Evolutionary conservation across 2,888 invertebrate genomes (phyloP), one percentile per base, ranked within the genome.

Genomic region (Metellina segmentata): DNA sequence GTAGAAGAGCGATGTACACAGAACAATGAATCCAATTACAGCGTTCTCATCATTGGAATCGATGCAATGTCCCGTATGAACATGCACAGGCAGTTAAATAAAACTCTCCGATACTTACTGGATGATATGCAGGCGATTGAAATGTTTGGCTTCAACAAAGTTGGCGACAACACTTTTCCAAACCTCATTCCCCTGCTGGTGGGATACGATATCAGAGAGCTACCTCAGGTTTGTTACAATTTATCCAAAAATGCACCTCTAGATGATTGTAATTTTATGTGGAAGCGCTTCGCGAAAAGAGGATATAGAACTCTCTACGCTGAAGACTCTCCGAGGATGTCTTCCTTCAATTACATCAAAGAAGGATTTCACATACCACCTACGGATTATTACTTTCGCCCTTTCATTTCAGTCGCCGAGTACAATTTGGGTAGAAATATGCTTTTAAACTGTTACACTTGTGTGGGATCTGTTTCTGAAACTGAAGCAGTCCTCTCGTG

Each of bases 51-150:
- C 94, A 94, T 98, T 34, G 98, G 98, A 77, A 96, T 98, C 94
- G 98, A 98, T 94, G 97, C 97, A 74, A 96, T 98, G 94, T 98
- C 98, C 0, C 95, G 98, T 89, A 95, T 97, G 78, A 97, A 98
- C 94, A 96, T 97, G 90, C 96, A 96, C 34, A 96, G 97, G 82
- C 96, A 97, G 8, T 96, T 98, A 96, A 97, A 97, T 0, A 96
- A 96, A 94, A 98, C 98, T 0, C 95, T 96, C 0, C 95, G 96
- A 16, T 97, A 96, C 94, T 95, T 98, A 16, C 48, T 85, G 61
- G 89, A 94, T 6, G 95, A 96, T 74, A 96, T 96, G 52, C 96
- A 96, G 89, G 93, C 90, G 1, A 96, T 96, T 90, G 98, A 97
- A 96, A 95, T 97, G 81, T 96, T 96, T 52, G 98, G 97, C 0